Conservation (phyloP, 2,113 vertebrate species). For the Myotis davidii region DNA sequence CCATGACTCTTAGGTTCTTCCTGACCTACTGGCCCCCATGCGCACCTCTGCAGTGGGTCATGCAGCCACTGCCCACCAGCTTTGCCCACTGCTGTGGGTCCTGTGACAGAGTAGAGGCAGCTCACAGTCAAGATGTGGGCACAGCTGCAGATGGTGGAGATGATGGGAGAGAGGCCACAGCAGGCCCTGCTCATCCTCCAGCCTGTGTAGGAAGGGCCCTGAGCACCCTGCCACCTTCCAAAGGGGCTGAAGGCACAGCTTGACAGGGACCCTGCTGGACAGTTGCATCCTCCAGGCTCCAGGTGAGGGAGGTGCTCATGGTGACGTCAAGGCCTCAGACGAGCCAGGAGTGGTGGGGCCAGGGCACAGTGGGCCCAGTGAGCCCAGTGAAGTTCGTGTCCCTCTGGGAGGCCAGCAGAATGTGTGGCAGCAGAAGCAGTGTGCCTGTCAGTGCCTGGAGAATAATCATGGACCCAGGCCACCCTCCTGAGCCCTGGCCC, state of each 20-base stretch:
- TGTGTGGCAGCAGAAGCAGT: not conserved
- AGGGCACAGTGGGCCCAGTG: rapidly evolving
- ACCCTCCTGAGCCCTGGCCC: not conserved
- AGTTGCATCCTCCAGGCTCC: not conserved
- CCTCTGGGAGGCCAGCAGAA: not conserved
- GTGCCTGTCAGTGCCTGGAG: not conserved
- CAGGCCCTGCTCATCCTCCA: not conserved
- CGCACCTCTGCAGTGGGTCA: not conserved
- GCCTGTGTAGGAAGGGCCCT: not conserved
- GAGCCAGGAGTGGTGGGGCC: not conserved
- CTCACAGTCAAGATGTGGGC: not conserved
- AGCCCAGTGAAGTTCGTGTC: not conserved
- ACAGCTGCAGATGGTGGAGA: not conserved
- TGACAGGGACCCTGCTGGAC: not conserved
- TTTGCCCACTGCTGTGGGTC: not conserved
- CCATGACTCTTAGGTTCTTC: not conserved
- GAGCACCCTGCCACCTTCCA: not conserved
- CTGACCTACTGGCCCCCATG: not conserved
- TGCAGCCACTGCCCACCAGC: not conserved
- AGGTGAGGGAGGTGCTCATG: not conserved
- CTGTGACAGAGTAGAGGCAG: not conserved
- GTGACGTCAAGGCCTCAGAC: not conserved
- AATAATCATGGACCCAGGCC: not conserved
- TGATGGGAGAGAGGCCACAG: not conserved
- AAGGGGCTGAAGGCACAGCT: not conserved